Percentiles rank a stretch among this genome's conserved stretches.
Conservation (phyloP, 23 tunicate genomes). For the Aplidium turbinatum region DNA sequence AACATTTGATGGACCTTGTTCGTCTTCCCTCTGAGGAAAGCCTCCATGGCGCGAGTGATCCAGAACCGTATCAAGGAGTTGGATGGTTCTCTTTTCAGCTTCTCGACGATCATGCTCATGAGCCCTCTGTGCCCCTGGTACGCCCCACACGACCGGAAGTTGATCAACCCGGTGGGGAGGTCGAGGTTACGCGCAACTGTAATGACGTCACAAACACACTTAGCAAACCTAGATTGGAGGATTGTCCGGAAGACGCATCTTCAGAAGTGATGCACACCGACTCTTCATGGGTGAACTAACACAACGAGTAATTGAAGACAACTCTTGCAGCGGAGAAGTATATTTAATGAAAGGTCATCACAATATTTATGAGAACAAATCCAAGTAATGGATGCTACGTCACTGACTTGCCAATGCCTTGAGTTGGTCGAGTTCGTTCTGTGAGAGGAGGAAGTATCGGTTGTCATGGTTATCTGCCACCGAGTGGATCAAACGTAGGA, state of each 20-base stretch:
- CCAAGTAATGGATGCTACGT: background rate
- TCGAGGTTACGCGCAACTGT: slow-evolving; percentile 7
- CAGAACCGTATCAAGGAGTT: slow-evolving; percentile 57
- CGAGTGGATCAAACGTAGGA: slow-evolving; percentile 63
- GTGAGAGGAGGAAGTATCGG: slow-evolving; percentile 50
- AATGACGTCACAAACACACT: too few species aligned
- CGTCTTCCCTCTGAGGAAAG: slow-evolving; percentile 66
- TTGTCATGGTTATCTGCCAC: slow-evolving; percentile 68
- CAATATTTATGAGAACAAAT: background rate
- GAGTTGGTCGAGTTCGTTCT: background rate
- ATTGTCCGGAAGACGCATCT: too few species aligned
- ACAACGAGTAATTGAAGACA: too few species aligned
- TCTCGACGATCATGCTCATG: slow-evolving; percentile 31
- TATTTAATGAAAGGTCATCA: too few species aligned
- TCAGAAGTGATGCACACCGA: too few species aligned
- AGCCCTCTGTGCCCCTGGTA: slow-evolving; percentile 37
- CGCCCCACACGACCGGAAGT: background rate
- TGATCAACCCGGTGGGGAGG: slow-evolving; percentile 1
- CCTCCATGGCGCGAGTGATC: slow-evolving; percentile 81
- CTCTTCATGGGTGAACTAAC: too few species aligned
- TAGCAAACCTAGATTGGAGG: too few species aligned
- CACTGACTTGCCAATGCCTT: background rate
- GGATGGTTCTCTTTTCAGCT: slow-evolving; percentile 19
- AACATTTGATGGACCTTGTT: slow-evolving; percentile 40
- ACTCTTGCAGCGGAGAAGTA: too few species aligned